These are phyloP conservation scores for Drosophila robusta DNA, from an alignment of 2,888 invertebrate genomes.

Conservation along the genomic window DNA sequence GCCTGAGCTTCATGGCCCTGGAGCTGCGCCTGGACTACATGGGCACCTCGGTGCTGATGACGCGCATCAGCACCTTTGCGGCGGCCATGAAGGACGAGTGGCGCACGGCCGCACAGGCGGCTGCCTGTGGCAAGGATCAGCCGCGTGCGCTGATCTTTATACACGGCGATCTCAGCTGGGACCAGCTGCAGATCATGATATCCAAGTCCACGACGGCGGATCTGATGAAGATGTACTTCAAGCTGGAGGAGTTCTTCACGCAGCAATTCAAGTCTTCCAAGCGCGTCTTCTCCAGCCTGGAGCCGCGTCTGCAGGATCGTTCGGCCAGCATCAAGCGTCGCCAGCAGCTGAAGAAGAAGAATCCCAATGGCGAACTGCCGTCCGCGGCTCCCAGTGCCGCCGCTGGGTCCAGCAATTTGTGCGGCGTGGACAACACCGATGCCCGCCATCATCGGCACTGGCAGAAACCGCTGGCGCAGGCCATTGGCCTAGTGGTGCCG, in stretches of 20 bases:
- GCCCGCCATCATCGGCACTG: constrained; percentile 96
- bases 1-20: constrained; percentile 92
- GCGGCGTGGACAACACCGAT: constrained; percentile 86
- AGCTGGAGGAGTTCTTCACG: constrained; percentile 98
- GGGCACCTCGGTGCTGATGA: constrained; percentile 97
- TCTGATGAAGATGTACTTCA: constrained; percentile 97
- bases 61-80: constrained; percentile 92
- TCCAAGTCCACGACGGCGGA: constrained; percentile 98
- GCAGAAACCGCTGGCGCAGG: constrained; percentile 94
- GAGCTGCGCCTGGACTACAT: constrained; percentile 98
- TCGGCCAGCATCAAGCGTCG: constrained; percentile 83
- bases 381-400: constrained; percentile 29
- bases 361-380: constrained; percentile 71
- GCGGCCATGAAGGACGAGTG: constrained; percentile 95
- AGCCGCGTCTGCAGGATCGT: constrained; percentile 85
- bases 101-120: constrained; percentile 86
- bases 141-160: constrained; percentile 94
- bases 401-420: constrained; percentile 2
- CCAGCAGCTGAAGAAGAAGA: constrained; percentile 84
- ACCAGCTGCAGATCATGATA: constrained; percentile 98
- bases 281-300: constrained; percentile 92
- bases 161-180: constrained; percentile 97
- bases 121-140: constrained; percentile 57
- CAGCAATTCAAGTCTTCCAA: constrained; percentile 99
- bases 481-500: constrained; percentile 92